Conservation (phyloP, 23 tunicate genomes). For the Clavelina lepadiformis region DNA sequence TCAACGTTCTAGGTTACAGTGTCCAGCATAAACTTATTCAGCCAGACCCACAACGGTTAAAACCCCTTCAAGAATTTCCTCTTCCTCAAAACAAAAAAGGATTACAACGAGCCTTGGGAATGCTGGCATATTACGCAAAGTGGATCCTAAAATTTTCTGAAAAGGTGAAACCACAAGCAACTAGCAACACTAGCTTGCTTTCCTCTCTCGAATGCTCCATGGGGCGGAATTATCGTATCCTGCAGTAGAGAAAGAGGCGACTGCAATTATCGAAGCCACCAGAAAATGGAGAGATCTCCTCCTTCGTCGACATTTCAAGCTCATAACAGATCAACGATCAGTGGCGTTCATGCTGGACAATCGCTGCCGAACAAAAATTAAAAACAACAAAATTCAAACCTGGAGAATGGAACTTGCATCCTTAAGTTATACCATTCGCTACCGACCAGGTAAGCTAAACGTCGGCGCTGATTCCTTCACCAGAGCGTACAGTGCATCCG, state of each 20-base stretch:
- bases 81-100: not conserved
- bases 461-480: constrained; percentile 29
- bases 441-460: constrained; percentile 28
- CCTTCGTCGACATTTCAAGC: constrained; percentile 7
- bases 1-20: constrained; percentile 15
- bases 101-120: constrained; percentile 3
- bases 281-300: constrained; percentile 31
- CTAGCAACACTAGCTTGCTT: constrained; percentile 13
- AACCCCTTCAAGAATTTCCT: constrained; percentile 6
- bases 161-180: constrained; percentile 11
- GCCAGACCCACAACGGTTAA: constrained; percentile 21
- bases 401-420: constrained; percentile 16
- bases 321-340: constrained; percentile 42
- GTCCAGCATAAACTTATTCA: constrained; percentile 4
- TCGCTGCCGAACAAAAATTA: constrained; percentile 8
- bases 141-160: constrained; percentile 25
- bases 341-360: constrained; percentile 33
- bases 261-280: constrained; percentile 32
- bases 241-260: constrained; percentile 34
- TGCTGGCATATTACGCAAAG: constrained; percentile 19
- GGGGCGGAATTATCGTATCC: constrained; percentile 15
- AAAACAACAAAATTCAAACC: constrained; percentile 16
- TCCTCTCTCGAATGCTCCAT: constrained; percentile 8
- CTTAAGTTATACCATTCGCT: constrained; percentile 1
- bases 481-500: constrained; percentile 11